Percentiles rank a stretch among this genome's conserved stretches.
Conservation (phyloP, 2,888 invertebrate genomes). For the Polymixis lichenea region DNA sequence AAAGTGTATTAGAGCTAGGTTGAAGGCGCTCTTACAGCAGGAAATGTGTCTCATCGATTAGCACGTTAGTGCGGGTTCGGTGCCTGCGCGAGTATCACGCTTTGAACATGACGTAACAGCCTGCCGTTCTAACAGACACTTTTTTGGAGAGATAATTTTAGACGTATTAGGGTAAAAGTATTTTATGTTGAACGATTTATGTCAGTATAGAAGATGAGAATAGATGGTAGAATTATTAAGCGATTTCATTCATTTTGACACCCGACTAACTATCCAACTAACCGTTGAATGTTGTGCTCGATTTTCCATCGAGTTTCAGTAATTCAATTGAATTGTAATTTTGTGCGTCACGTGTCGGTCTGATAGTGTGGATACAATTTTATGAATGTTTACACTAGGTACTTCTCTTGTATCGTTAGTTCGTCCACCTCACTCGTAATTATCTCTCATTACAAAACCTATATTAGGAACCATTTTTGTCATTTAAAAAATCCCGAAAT, state of each 20-base stretch:
- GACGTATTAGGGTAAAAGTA: slow-evolving; percentile 44
- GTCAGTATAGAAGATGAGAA: too few relatives aligned
- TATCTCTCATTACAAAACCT: neutral
- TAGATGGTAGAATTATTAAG: slow-evolving; percentile 2
- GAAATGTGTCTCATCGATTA: slow-evolving; percentile 83
- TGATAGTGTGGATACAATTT: neutral
- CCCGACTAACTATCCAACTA: neutral
- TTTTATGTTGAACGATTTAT: slow-evolving; percentile 25
- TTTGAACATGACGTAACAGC: slow-evolving; percentile 70
- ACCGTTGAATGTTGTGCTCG: slow-evolving; percentile 1
- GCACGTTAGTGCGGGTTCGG: slow-evolving; percentile 82
- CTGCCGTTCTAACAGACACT: slow-evolving; percentile 50
- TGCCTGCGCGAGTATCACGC: slow-evolving; percentile 70
- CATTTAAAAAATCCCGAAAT: neutral
- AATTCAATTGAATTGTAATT: slow-evolving; percentile 37
- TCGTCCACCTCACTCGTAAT: neutral
- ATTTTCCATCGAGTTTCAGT: slow-evolving; percentile 29
- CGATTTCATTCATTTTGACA: slow-evolving; percentile 33
- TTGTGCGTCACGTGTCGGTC: neutral
- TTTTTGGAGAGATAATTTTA: slow-evolving; percentile 61
- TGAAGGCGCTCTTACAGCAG: slow-evolving; percentile 76
- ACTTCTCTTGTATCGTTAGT: neutral
- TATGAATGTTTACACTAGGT: neutral
- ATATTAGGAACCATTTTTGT: neutral
- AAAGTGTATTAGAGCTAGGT: slow-evolving; percentile 74